Conservation (phyloP, 2,888 invertebrate genomes). For the Ophioninae sp. region DNA sequence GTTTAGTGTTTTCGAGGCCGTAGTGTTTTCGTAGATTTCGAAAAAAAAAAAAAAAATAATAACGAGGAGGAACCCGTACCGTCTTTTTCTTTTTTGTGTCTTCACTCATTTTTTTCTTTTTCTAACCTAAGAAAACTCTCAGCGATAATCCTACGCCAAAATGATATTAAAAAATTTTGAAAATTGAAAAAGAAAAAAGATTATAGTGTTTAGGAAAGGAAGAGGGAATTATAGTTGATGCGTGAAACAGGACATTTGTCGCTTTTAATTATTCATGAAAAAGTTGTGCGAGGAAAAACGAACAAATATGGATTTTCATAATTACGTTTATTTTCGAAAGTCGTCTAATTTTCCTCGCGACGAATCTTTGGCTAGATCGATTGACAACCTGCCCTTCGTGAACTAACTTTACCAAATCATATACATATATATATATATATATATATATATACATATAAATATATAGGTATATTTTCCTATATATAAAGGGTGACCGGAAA, state of each 20-base stretch:
- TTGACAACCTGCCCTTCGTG: conserved; percentile 54
- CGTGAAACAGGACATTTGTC: conserved; percentile 9
- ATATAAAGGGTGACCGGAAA: background rate
- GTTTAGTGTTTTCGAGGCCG: conserved; percentile 73
- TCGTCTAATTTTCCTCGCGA: conserved; percentile 14
- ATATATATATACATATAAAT: background rate
- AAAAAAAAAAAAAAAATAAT: conserved; percentile 45
- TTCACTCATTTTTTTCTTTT: conserved; percentile 59
- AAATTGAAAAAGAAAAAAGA: background rate
- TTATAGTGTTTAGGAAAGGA: background rate
- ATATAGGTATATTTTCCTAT: background rate
- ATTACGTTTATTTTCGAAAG: background rate
- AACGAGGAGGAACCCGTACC: conserved; percentile 28
- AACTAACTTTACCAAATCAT: conserved; percentile 21
- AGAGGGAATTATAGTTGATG: conserved; percentile 10
- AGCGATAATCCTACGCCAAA: background rate
- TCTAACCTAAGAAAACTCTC: conserved; percentile 46
- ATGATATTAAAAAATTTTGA: background rate
- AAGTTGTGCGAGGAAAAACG: conserved; percentile 1
- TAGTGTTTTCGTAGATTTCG: conserved; percentile 74
- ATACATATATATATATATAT: conserved; percentile 7
- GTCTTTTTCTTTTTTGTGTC: conserved; percentile 34
- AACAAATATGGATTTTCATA: background rate
- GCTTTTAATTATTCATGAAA: conserved; percentile 18
- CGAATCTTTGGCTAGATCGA: conserved; percentile 28